A percentile compares a stretch with the other conserved stretches of the same genome.
These are phyloP conservation scores for Mizuhopecten yessoensis DNA, from an alignment of 1,140 invertebrate species.

Conservation along the genomic window DNA sequence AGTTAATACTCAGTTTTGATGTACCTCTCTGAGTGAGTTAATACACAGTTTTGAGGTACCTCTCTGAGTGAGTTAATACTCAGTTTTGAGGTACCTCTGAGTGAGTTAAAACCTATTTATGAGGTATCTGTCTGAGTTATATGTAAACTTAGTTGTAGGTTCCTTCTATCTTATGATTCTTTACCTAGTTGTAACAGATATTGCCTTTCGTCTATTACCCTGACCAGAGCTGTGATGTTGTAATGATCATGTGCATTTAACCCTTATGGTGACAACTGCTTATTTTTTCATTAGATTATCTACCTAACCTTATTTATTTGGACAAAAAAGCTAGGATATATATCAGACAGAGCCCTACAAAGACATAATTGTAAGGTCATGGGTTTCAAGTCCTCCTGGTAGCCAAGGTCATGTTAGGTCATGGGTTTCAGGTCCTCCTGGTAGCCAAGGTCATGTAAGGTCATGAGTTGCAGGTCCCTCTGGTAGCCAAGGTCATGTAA, in stretches of 20 bases:
- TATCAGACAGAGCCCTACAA: neutral
- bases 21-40: too few species aligned
- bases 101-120: too few species aligned
- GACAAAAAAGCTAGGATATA: neutral
- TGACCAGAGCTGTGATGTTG: neutral
- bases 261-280: neutral
- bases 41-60: too few species aligned
- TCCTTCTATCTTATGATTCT: too few species aligned
- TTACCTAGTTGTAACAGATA: neutral
- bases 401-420: neutral
- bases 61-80: too few species aligned
- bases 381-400: neutral
- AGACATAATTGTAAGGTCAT: neutral
- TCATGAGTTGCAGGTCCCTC: neutral
- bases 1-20: too few species aligned
- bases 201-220: neutral
- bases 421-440: neutral
- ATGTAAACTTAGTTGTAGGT: too few species aligned
- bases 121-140: too few species aligned
- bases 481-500: conserved; percentile 21
- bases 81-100: too few species aligned
- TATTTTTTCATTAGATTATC: neutral
- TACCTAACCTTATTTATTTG: neutral
- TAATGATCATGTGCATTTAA: neutral
- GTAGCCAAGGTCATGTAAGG: neutral